Base-by-base conservation (phyloP, 2,888 invertebrate species). In the Drosophila anomelani region DNA sequence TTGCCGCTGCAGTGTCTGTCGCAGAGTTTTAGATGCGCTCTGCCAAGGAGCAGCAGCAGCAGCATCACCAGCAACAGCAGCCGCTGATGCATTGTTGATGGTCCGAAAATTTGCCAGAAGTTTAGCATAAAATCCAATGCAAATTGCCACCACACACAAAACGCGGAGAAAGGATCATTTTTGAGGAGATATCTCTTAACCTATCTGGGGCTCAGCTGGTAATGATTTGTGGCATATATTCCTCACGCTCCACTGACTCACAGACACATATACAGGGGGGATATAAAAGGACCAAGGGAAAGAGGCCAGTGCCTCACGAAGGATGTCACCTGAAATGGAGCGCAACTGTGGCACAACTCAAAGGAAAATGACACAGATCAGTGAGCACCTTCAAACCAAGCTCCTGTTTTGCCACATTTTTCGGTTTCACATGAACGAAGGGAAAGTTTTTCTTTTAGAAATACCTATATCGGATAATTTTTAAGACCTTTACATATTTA, bases 81-180 rank as follows among this genome's bases (percentile, higher is more conserved):
- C 76, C 75, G 55, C 76, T 80, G 84, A 84, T 84, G 84, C 80
- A 67, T 88, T 83, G 81, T 83, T 85, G 84, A 85, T 85, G 89
- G 89, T 79, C 82, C 87, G 89, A 88, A 79, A 85, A 85, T 80
- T 84, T 77, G 77, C 76, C 75, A 80, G 67, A 67, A 74, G 72
- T 86, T 82, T 86, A 78, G 81, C 80, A 80, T 80, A 78, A 80
- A 79, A 84, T 76, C 81, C 86, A 86, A 83, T 84, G 84, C 84
- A 85, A 84, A 84, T 84, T 67, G 61, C 76, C 86, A 58, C 46
- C 44, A 9, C 56, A 5, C 23, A 41, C 44, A 26, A 17, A 46
- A 36, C 32, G 20, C 34, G n/a, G 17, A 54, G 44, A 58, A 39
- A 26, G 23, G 13, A 38, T 23, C 49, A 17, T 34, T 55, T 38